Base-by-base conservation (phyloP, 2,797 vertebrate species). In the Poecile montanus region DNA sequence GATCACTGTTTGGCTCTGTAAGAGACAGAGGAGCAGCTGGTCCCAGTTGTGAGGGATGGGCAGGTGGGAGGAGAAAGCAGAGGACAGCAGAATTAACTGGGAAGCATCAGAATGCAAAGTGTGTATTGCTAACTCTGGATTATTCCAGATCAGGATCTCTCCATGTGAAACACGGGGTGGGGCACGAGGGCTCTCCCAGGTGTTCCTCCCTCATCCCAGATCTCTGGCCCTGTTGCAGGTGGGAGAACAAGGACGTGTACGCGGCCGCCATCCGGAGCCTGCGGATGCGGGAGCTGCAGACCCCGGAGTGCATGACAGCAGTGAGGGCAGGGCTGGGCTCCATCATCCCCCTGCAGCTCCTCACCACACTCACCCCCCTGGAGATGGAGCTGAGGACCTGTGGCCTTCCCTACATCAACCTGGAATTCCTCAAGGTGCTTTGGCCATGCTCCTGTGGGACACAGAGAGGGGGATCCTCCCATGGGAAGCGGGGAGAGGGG, bases 371-470 rank as follows among this genome's bases (percentile, higher is more conserved):
- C 93, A 99, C 98, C 54, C 99, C 99, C 0, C 97, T 98, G 12
- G 99, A 99, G 98, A 98, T 99, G 98, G 99, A 99, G 97, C 98
- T 99, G 89, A 98, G 99, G 75, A 99, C 99, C 11, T 99, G 99
- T 6, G 99, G 99, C 65, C 98, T 99, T 88, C 99, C 99, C 1
- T 98, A 99, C 97, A 99, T 99, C 96, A 99, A 99, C 98, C 98
- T 99, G 94, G 99, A 99, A 97, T 99, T 99, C 93, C 98, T 99
- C 47, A 99, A 99, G 99, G 99, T 99, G 73, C 44, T 23, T 2
- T 5, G 50, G 77, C 38, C 57, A 11, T 13, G 0, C 5, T 45
- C 6, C 20, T 25, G 44, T 18, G 57, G 21, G n/a, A 4, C 3
- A 2, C 1, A 1, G 79, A 7, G 30, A 38, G 40, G 38, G 22